phyloP scores from a whole-genome alignment of 2,888 invertebrate genomes.

The Vandiemenella viatica region DNA sequence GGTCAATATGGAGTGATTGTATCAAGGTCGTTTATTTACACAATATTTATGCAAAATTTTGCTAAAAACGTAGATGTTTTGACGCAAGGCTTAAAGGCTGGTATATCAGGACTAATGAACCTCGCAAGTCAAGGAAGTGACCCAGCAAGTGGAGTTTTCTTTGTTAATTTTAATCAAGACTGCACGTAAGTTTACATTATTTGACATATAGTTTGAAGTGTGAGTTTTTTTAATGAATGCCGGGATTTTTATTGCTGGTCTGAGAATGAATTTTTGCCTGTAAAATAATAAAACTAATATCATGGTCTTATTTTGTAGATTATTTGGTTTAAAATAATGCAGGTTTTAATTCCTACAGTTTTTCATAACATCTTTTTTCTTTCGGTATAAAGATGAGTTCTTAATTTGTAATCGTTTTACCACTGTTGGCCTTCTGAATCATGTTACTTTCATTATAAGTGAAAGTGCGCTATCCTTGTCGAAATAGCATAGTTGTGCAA shows the following conservation, averaged over 20 bases:
- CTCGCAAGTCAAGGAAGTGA: constrained; percentile 63
- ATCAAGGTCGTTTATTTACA: constrained; percentile 20
- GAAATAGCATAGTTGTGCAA: too few species aligned
- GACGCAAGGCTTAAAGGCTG: constrained; percentile 32
- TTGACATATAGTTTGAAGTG: neutral
- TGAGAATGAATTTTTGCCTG: too few species aligned
- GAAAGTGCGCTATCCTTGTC: too few species aligned
- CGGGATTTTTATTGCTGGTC: neutral
- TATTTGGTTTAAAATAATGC: too few species aligned
- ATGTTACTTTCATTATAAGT: too few species aligned
- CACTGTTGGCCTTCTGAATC: too few species aligned
- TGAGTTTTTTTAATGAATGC: constrained; percentile 4
- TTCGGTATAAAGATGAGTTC: too few species aligned
- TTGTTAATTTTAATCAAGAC: constrained; percentile 95
- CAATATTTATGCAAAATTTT: constrained; percentile 32
- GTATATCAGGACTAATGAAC: constrained; percentile 63
- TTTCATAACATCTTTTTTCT: too few species aligned
- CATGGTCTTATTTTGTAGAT: too few species aligned
- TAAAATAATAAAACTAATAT: too few species aligned
- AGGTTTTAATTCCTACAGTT: too few species aligned
- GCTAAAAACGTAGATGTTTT: constrained; percentile 33
- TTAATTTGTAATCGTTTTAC: too few species aligned
- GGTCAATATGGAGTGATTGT: constrained; percentile 19
- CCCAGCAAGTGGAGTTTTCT: constrained; percentile 70
- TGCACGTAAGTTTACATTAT: constrained; percentile 66